These are phyloP conservation scores for Syrrhaptes paradoxus DNA, from an alignment of 2,113 vertebrate species.

Conservation along the genomic window DNA sequence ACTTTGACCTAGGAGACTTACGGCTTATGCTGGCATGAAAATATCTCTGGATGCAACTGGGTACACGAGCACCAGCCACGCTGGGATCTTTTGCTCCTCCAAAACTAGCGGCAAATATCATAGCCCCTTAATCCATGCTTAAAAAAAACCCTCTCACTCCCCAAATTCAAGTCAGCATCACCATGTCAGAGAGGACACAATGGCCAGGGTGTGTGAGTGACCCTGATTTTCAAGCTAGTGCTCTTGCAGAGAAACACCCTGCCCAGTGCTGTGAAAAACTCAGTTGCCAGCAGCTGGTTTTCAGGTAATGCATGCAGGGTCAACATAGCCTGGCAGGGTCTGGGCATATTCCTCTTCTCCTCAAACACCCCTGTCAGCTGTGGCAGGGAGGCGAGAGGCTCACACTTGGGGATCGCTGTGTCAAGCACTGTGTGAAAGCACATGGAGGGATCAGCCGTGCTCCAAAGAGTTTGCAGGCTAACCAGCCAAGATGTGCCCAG, in stretches of 20 bases:
- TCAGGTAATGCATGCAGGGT: not conserved
- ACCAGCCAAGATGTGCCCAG: not conserved
- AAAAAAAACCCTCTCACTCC: not conserved
- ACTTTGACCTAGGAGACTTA: constrained; percentile 35
- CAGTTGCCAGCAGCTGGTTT: not conserved
- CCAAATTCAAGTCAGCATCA: not conserved
- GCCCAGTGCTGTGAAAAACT: not conserved
- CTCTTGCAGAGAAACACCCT: not conserved
- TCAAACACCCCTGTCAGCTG: not conserved
- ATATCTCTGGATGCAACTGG: not conserved
- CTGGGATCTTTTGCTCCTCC: not conserved
- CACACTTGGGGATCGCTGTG: not conserved
- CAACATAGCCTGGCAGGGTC: not conserved
- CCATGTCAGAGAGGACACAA: not conserved
- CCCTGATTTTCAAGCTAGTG: not conserved
- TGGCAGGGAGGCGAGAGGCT: not conserved
- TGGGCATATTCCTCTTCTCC: not conserved
- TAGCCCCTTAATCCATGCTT: not conserved
- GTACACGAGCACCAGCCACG: not conserved
- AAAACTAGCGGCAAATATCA: not conserved
- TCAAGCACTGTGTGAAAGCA: not conserved
- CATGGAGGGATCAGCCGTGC: not conserved
- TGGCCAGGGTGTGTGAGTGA: not conserved
- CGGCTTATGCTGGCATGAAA: not conserved
- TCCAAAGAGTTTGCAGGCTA: not conserved